phyloP scores from a whole-genome alignment of 2,888 invertebrate species.

The Theodoxus fluviatilis region DNA sequence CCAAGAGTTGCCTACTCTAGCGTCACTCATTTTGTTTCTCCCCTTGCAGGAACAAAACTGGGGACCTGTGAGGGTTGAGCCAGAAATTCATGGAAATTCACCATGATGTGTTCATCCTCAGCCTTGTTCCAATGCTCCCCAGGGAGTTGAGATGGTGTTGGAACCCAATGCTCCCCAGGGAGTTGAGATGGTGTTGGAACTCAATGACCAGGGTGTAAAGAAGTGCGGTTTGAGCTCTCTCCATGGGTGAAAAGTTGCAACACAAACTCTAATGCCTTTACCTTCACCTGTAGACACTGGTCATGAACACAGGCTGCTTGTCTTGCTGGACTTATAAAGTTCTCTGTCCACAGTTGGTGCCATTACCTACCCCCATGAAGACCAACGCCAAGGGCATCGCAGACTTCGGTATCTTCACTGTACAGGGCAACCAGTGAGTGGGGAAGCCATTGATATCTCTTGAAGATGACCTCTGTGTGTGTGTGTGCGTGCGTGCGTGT shows the following conservation, averaged over 20 bases:
- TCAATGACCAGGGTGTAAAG: too few species aligned
- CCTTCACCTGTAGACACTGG: not conserved
- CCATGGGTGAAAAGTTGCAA: not conserved
- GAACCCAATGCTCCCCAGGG: too few species aligned
- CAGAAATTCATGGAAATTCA: too few species aligned
- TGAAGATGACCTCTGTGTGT: not conserved
- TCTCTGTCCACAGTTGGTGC: constrained; percentile 46
- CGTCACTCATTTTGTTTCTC: too few species aligned
- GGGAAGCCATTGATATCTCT: not conserved
- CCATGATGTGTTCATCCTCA: too few species aligned
- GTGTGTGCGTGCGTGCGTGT: too few species aligned
- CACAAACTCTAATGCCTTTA: not conserved
- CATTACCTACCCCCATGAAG: constrained; percentile 48
- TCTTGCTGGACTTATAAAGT: not conserved
- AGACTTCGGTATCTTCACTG: constrained; percentile 57
- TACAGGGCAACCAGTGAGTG: constrained; percentile 51
- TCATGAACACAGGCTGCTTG: not conserved
- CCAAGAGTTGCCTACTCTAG: too few species aligned
- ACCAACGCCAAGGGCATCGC: constrained; percentile 57
- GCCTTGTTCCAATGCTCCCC: too few species aligned
- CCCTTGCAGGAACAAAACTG: too few species aligned
- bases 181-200: too few species aligned
- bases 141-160: too few species aligned
- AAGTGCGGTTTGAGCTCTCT: not conserved
- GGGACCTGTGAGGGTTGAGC: too few species aligned